phyloP scores from a whole-genome alignment of 2,888 invertebrate genomes.

The Drosophila algonquin region DNA sequence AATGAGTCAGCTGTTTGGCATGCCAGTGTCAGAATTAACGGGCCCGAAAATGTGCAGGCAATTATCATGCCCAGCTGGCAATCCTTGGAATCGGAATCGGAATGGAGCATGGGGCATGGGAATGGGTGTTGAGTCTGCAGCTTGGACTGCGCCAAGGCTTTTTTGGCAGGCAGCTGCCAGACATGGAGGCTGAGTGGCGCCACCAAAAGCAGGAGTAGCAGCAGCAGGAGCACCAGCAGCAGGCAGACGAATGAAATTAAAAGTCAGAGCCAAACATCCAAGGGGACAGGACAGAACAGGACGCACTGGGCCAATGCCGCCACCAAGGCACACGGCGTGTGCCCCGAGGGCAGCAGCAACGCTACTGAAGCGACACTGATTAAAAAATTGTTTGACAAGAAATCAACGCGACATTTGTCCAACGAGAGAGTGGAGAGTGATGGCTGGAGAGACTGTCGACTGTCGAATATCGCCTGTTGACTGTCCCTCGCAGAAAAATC shows the following conservation, averaged over 20 bases:
- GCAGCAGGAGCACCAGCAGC: not conserved
- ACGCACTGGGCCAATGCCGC: constrained; percentile 7
- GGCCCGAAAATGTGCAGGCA: constrained; percentile 67
- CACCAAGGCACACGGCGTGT: not conserved
- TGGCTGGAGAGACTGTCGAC: constrained; percentile 1
- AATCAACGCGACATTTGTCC: constrained; percentile 75
- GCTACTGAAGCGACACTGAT: constrained; percentile 77
- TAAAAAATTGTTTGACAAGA: constrained; percentile 80
- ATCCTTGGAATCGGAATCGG: not conserved
- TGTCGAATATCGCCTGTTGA: constrained; percentile 22
- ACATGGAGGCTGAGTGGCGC: constrained; percentile 46
- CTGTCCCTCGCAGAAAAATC: constrained; percentile 13
- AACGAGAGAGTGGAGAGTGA: constrained; percentile 15
- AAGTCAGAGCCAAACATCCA: constrained; percentile 42
- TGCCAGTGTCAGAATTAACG: constrained; percentile 59
- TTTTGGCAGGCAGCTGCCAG: constrained; percentile 25
- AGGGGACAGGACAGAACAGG: not conserved
- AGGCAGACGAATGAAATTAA: constrained; percentile 64
- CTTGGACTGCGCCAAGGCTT: constrained; percentile 22
- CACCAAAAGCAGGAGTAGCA: constrained; percentile 27
- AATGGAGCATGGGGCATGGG: not conserved
- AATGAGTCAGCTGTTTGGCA: constrained; percentile 49
- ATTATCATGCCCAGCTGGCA: constrained; percentile 57
- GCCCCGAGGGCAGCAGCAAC: constrained; percentile 52
- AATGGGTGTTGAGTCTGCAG: no score